These are phyloP conservation scores for Drosophila ohnishii DNA, from an alignment of 1,140 invertebrate genomes.

Conservation along the genomic window DNA sequence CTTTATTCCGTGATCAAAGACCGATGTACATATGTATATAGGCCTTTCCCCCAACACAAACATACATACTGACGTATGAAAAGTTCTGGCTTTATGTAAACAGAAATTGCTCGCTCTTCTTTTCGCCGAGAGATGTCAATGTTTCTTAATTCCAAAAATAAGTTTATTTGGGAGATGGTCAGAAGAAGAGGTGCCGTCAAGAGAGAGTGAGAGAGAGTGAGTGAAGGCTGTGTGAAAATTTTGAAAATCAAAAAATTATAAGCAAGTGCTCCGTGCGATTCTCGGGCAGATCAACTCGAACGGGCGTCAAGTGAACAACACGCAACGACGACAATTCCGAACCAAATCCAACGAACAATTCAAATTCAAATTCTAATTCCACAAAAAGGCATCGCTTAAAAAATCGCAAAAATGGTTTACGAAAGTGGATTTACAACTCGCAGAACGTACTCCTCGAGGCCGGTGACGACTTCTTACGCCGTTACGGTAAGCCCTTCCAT, in stretches of 20 bases:
- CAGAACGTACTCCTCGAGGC: conserved; percentile 89
- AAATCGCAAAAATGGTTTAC: conserved; percentile 89
- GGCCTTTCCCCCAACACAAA: conserved; percentile 20
- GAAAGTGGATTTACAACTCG: conserved; percentile 94
- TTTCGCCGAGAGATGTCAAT: conserved; percentile 65
- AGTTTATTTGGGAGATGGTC: conserved; percentile 61
- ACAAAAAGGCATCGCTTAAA: conserved; percentile 32
- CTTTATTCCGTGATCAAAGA: conserved; percentile 15
- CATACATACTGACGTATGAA: conserved; percentile 32
- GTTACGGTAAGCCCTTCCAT: conserved; percentile 88
- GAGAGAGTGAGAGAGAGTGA: conserved; percentile 36
- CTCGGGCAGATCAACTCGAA: conserved; percentile 80
- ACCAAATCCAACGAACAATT: conserved; percentile 65
- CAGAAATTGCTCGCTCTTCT: conserved; percentile 62
- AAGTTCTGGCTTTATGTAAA: conserved; percentile 58
- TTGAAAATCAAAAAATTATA: conserved; percentile 73
- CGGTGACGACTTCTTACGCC: conserved; percentile 88
- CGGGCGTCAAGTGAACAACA: conserved; percentile 82
- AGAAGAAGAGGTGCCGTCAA: conserved; percentile 48
- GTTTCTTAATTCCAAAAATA: conserved; percentile 83
- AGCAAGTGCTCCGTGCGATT: conserved; percentile 59
- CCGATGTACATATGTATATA: conserved; percentile 20
- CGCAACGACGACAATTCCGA: conserved; percentile 65
- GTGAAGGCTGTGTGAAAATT: conserved; percentile 56
- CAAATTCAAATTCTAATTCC: conserved; percentile 37